Conservation (phyloP, 2,888 invertebrate species). For the Heliconius ismenius region DNA sequence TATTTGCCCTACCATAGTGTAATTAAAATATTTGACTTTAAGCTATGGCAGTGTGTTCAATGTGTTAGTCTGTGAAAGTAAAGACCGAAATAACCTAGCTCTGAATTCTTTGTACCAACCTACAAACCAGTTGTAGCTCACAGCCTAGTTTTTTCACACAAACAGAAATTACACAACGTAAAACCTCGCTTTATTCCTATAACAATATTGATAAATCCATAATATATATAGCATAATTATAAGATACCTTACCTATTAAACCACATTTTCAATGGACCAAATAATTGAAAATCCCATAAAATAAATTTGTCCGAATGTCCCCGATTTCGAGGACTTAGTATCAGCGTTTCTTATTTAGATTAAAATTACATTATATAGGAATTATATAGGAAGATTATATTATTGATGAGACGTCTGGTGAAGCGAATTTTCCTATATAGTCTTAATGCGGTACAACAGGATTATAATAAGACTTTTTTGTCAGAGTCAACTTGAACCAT, state of each 20-base stretch:
- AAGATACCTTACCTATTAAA: background rate
- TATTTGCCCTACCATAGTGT: no score
- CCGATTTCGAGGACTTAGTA: conserved; percentile 11
- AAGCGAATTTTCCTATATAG: background rate
- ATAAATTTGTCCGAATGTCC: background rate
- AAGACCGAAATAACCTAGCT: no score
- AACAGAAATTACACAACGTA: no score
- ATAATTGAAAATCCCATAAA: conserved; percentile 9
- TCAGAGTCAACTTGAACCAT: background rate
- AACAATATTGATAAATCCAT: no score
- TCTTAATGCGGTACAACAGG: background rate
- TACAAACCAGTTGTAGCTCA: no score
- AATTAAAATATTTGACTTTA: no score
- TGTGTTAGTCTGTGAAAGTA: no score
- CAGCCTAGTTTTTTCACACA: no score
- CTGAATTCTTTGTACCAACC: no score
- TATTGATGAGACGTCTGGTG: background rate
- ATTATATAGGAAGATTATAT: background rate
- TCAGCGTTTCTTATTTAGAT: conserved; percentile 23
- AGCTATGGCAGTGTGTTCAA: no score
- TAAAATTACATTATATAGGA: background rate
- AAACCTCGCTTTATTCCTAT: no score
- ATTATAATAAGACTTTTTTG: background rate
- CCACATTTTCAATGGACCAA: background rate
- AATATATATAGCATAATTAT: no score